These are phyloP conservation scores for Urechis unicinctus DNA, from an alignment of 2,888 invertebrate genomes.

Conservation along the genomic window DNA sequence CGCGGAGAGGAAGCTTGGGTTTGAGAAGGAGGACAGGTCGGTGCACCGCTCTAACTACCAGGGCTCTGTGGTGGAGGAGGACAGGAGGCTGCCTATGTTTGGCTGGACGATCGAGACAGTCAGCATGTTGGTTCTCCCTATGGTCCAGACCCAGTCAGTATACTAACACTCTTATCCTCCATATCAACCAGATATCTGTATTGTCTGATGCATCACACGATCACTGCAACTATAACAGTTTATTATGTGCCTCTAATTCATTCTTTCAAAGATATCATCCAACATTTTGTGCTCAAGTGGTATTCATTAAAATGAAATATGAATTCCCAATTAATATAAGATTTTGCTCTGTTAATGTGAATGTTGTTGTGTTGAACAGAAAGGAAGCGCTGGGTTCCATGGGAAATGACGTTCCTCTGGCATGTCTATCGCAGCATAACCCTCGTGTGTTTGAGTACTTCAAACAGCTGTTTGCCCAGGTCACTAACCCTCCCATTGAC, in stretches of 20 bases:
- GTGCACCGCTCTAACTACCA: constrained; percentile 21
- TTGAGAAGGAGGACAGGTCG: constrained; percentile 14
- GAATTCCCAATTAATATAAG: neutral
- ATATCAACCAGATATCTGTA: neutral
- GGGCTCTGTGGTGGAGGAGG: constrained; percentile 54
- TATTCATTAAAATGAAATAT: neutral
- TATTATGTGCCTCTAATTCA: neutral
- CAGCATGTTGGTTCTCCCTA: constrained; percentile 86
- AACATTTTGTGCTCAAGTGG: neutral
- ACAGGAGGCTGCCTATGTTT: constrained; percentile 80
- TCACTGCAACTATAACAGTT: neutral
- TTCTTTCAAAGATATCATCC: neutral
- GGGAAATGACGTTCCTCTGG: constrained; percentile 98
- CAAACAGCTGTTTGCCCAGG: constrained; percentile 96
- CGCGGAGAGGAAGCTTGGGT: constrained; percentile 18
- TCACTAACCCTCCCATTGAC: constrained; percentile 97
- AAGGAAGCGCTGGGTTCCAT: constrained; percentile 69
- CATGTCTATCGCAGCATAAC: constrained; percentile 91
- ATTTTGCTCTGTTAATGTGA: neutral
- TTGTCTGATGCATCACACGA: neutral
- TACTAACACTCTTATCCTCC: neutral
- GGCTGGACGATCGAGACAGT: constrained; percentile 94
- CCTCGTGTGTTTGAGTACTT: constrained; percentile 95
- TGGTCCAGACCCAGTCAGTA: constrained; percentile 84
- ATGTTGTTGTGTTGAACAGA: constrained; percentile 6